Percentiles rank a stretch among this genome's conserved stretches.
Evolutionary conservation across 2,797 vertebrate species (phyloP).

Genomic region (Rachycentron canadum): DNA sequence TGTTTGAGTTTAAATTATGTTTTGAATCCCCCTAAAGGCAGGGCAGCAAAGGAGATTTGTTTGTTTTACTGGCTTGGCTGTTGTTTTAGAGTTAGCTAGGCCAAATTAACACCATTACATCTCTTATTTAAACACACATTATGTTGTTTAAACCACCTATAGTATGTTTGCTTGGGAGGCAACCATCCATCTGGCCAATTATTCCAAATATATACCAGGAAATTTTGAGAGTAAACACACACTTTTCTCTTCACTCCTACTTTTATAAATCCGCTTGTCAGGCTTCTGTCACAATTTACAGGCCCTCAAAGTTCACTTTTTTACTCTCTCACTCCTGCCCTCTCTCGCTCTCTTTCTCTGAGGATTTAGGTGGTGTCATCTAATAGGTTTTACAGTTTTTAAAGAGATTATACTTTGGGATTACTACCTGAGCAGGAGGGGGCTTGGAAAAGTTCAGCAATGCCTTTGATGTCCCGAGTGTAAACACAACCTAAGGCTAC

Average conservation of each 20-base stretch:
- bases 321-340: constrained; percentile 10
- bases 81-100: constrained; percentile 77
- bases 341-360: constrained; percentile 54
- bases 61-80: constrained; percentile 75
- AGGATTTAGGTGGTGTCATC: constrained; percentile 85
- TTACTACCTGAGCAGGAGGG: constrained; percentile 87
- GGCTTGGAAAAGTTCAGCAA: constrained; percentile 84
- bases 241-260: constrained; percentile 32
- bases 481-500: constrained; percentile 88
- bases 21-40: constrained; percentile 63
- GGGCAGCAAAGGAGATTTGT: constrained; percentile 70
- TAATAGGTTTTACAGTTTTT: constrained; percentile 88
- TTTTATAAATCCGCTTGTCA: constrained; percentile 60
- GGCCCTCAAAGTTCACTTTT: constrained; percentile 52
- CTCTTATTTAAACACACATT: constrained; percentile 77
- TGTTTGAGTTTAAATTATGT: constrained; percentile 73
- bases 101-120: constrained; percentile 75
- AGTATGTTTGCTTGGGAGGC: constrained; percentile 71
- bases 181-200: constrained; percentile 71
- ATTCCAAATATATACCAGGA: constrained; percentile 70
- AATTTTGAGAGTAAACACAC: constrained; percentile 75
- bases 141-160: constrained; percentile 75
- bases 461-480: constrained; percentile 86
- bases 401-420: constrained; percentile 86
- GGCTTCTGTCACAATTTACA: constrained; percentile 60